Evolutionary conservation across 2,888 invertebrate genomes (phyloP).

Genomic region (Pristionchus fissidentatus): DNA sequence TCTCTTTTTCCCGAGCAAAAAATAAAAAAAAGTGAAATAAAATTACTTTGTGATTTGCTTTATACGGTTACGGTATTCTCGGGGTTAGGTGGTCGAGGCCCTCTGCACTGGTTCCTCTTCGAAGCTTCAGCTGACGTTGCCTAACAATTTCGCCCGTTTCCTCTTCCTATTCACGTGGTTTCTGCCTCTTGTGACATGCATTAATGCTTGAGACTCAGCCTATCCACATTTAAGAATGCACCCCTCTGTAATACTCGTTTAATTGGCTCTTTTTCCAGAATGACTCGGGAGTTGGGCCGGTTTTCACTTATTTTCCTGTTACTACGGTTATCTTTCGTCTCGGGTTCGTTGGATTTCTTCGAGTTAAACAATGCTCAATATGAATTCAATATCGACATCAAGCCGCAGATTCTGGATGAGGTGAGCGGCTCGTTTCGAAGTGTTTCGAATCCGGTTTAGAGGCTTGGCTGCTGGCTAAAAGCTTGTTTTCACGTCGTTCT

Average conservation of each 20-base stretch:
- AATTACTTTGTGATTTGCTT: no score
- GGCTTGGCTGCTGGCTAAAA: neutral
- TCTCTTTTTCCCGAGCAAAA: no score
- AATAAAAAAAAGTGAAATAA: no score
- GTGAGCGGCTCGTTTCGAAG: neutral
- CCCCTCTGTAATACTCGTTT: neutral
- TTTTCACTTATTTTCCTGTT: neutral
- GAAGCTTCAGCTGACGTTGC: slow-evolving; percentile 16
- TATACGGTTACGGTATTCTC: no score
- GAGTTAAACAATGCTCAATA: slow-evolving; percentile 35
- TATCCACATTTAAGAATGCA: no score
- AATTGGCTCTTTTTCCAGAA: neutral
- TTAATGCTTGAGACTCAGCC: no score
- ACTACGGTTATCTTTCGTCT: neutral
- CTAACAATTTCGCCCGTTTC: neutral
- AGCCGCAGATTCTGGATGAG: slow-evolving; percentile 30
- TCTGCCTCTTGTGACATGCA: neutral
- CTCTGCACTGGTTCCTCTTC: neutral
- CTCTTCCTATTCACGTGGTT: neutral
- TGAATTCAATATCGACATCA: slow-evolving; percentile 35
- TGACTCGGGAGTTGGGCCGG: slow-evolving; percentile 10
- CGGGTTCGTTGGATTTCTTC: neutral
- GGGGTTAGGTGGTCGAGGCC: neutral
- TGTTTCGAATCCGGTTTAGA: neutral
- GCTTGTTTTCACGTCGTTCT: neutral